Evolutionary conservation across 2,797 vertebrate genomes (phyloP), one percentile per base, ranked within the genome.

Genomic region (Chromis chromis): DNA sequence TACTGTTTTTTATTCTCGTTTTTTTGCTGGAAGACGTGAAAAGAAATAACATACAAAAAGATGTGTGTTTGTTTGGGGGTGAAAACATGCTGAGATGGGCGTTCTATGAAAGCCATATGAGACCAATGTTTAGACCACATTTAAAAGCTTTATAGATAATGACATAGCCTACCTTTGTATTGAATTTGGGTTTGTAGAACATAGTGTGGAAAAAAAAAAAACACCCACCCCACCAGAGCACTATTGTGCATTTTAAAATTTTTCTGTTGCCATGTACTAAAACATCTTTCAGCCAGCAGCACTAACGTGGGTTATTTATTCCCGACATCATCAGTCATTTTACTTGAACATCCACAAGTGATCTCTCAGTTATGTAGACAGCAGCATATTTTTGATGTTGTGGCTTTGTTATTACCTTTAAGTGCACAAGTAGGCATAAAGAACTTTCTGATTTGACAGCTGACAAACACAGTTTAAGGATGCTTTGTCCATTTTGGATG

Each of bases 1-100:
- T 86, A 78, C 81, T 76, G 65, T 88, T 89, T 84, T 85, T 84
- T 83, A 77, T 81, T 79, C 61, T 76, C 12, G 73, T 76, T 83
- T 82, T 77, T 70, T 27, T 24, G 54, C 67, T 84, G 68, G 62
- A 83, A 86, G 61, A 70, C 68, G 78, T 71, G 39, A 60, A 74
- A 75, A 75, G 56, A 56, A 84, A 78, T 68, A 74, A 55, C 73
- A 67, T 67, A 60, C 42, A 83, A 19, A 70, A 72, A 48, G 22
- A 55, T 76, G 74, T 70, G 70, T 85, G 76, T 52, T 67, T 83
- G 76, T 83, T 65, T 67, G 52, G 42, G 72, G 10, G 22, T 69
- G 63, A 82, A 77, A 65, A 64, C 73, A 77, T 62, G 46, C 57
- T 33, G 54, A 62, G 16, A 70, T 53, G 28, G 58, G 59, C 74